Evolutionary conservation across 2,797 vertebrate species (phyloP).

Genomic region (Notamacropus eugenii): DNA sequence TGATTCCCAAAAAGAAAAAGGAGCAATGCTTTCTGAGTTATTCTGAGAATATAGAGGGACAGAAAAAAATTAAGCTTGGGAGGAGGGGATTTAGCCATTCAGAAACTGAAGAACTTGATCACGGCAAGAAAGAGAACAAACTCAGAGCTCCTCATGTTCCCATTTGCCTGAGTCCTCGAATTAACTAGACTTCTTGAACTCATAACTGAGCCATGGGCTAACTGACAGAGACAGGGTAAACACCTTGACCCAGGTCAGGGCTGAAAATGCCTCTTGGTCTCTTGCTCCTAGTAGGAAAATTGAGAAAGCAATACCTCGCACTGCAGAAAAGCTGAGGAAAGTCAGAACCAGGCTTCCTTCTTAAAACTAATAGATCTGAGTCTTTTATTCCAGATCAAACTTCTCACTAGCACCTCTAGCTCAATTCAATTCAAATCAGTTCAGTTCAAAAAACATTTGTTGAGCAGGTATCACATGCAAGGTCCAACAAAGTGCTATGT

Average conservation of each 20-base stretch:
- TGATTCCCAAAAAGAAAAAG: neutral
- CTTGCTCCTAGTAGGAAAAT: neutral
- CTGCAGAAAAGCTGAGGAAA: neutral
- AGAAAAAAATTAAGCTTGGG: neutral
- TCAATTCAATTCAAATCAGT: neutral
- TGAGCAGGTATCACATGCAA: neutral
- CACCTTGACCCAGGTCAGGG: neutral
- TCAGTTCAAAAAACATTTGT: neutral
- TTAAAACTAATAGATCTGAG: neutral
- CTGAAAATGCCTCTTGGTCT: neutral
- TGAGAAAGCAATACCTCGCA: neutral
- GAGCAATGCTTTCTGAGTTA: neutral
- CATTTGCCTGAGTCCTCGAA: neutral
- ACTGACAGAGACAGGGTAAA: neutral
- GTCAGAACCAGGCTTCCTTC: neutral
- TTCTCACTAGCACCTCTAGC: neutral
- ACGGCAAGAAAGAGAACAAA: neutral
- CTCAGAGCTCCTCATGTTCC: neutral
- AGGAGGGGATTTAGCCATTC: neutral
- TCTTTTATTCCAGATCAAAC: neutral
- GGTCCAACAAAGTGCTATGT: neutral
- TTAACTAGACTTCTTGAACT: neutral
- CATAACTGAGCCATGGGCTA: neutral
- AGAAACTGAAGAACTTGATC: neutral
- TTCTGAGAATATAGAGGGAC: neutral